Evolutionary conservation across 2,888 invertebrate genomes (phyloP).

Genomic region (Meta bourneti): DNA sequence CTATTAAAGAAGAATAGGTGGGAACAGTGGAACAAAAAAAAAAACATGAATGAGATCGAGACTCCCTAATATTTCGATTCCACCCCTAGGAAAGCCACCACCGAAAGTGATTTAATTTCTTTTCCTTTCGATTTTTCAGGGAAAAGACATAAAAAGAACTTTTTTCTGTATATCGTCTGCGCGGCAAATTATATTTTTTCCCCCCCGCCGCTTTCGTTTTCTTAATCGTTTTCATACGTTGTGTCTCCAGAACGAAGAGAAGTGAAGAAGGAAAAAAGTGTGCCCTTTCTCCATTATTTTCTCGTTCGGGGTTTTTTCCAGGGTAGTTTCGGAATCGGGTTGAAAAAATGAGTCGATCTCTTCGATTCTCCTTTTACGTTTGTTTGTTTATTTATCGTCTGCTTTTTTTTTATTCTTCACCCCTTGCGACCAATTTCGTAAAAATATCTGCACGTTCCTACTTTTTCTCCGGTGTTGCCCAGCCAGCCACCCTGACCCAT

Average conservation of each 20-base stretch:
- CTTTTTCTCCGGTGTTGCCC: neutral
- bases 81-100: slow-evolving; percentile 26
- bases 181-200: slow-evolving; percentile 29
- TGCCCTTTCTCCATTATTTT: slow-evolving; percentile 54
- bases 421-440: slow-evolving; percentile 8
- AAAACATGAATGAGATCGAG: slow-evolving; percentile 39
- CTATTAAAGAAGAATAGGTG: neutral
- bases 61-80: slow-evolving; percentile 58
- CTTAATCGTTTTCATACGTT: slow-evolving; percentile 69
- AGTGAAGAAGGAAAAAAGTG: slow-evolving; percentile 20
- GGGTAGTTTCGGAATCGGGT: neutral
- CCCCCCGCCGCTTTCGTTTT: slow-evolving; percentile 55
- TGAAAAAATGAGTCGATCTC: neutral
- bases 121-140: slow-evolving; percentile 48
- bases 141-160: slow-evolving; percentile 32
- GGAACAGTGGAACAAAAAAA: neutral
- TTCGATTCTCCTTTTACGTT: neutral
- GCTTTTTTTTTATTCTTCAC: neutral
- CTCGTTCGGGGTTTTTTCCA: neutral
- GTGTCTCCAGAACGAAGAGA: slow-evolving; percentile 12
- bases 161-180: slow-evolving; percentile 30
- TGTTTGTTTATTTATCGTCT: neutral
- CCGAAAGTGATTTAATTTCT: slow-evolving; percentile 54
- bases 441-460: neutral
- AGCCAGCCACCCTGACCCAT: neutral